These are phyloP conservation scores for Drosophila fungiperda DNA, from an alignment of 2,888 invertebrate species.

Conservation along the genomic window DNA sequence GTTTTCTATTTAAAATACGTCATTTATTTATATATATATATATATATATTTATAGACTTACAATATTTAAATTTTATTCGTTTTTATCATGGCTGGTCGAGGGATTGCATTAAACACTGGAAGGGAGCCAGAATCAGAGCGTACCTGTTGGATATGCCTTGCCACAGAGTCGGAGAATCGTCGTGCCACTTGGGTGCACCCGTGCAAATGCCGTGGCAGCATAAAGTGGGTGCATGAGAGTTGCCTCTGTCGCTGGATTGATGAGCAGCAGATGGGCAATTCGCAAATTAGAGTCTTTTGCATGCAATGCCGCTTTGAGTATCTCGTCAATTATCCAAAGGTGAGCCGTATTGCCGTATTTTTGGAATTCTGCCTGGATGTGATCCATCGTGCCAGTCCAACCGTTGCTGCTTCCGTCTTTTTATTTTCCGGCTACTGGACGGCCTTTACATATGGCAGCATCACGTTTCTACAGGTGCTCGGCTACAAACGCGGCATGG, in stretches of 20 bases:
- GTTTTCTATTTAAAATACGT: background rate
- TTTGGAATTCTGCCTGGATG: slow-evolving; percentile 93
- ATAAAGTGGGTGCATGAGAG: slow-evolving; percentile 98
- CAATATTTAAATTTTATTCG: background rate
- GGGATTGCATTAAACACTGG: background rate
- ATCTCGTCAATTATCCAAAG: slow-evolving; percentile 96
- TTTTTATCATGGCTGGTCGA: slow-evolving; percentile 15
- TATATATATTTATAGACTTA: no score
- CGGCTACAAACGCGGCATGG: slow-evolving; percentile 96
- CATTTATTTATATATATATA: no score
- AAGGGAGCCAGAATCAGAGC: slow-evolving; percentile 54
- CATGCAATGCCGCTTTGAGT: slow-evolving; percentile 97
- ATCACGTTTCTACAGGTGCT: slow-evolving; percentile 97
- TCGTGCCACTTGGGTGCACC: slow-evolving; percentile 95
- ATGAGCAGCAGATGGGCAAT: slow-evolving; percentile 97
- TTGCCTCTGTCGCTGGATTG: slow-evolving; percentile 98
- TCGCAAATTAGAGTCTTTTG: slow-evolving; percentile 92
- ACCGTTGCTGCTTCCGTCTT: slow-evolving; percentile 96
- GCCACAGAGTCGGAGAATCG: slow-evolving; percentile 97
- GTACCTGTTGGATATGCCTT: slow-evolving; percentile 98
- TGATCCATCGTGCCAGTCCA: slow-evolving; percentile 96
- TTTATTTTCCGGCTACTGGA: slow-evolving; percentile 97
- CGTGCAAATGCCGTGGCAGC: slow-evolving; percentile 96
- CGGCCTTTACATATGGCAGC: slow-evolving; percentile 97
- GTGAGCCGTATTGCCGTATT: slow-evolving; percentile 94